Evolutionary conservation across 2,797 vertebrate species (phyloP), one percentile per base, ranked within the genome.

Genomic region (Cyclura pinguis): DNA sequence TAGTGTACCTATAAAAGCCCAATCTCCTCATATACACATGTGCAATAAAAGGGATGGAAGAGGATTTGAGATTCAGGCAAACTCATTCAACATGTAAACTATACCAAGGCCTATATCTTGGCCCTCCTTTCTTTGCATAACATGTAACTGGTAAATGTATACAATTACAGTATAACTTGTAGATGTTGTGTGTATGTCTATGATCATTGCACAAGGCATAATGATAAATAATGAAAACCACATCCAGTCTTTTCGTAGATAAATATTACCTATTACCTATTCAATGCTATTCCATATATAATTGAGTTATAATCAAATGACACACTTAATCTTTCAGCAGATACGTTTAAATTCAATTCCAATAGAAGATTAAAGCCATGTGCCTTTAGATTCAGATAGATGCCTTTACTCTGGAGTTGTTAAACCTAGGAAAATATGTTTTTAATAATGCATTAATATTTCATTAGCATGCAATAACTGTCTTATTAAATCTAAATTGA

Each of bases 401-500:
- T 95, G 88, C 94, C 91, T 96, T 93, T 96, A 90, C 78, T 91
- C 62, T 0, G 0, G 92, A 47, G 72, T 90, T 96, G 93, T 96
- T 95, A 95, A 96, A 96, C 93, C 92, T 94, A 94, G 84, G 93
- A 90, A 96, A 96, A 96, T 96, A 96, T 47, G 95, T 95, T 92
- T 93, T 95, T 94, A 94, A 95, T 95, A 96, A 96, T 94, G 95
- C 86, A 95, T 94, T 96, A 95, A 86, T 86, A 95, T 94, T 95
- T 96, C 96, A 96, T 96, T 96, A 97, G 89, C 82, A 93, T 95
- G 90, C 95, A 96, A 95, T 97, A 96, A 95, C 94, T 95, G 93
- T 96, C 93, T 92, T 97, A 96, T 96, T 97, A 96, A 95, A 93
- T 96, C 93, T 93, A 94, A 95, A 96, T 95, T 94, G 95, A 96